Conservation (phyloP, 2,888 invertebrate genomes). For the Piscicola geometra region DNA sequence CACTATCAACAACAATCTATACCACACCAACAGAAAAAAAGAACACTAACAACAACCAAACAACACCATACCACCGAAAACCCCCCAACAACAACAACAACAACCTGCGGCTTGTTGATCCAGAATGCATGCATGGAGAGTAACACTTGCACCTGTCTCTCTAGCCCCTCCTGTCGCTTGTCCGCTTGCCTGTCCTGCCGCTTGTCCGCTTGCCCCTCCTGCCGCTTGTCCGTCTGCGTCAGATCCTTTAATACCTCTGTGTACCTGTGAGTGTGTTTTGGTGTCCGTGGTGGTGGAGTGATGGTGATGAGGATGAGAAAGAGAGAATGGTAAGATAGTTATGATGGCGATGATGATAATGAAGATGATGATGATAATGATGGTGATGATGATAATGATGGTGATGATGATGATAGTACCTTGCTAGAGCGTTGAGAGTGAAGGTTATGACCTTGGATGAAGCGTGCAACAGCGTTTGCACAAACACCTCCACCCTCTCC, state of each 20-base stretch:
- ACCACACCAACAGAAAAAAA: no score
- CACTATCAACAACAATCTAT: no score
- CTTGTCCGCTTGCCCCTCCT: neutral
- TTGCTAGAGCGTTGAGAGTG: no score
- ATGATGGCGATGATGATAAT: slow-evolving; percentile 7
- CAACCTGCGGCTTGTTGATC: slow-evolving; percentile 9
- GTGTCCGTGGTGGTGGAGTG: slow-evolving; percentile 4
- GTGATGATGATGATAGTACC: neutral
- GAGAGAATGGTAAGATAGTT: neutral
- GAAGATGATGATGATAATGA: neutral
- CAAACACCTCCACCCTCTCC: slow-evolving; percentile 1
- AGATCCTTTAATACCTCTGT: neutral
- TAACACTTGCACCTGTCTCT: neutral
- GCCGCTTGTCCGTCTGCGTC: neutral
- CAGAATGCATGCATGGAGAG: slow-evolving; percentile 1
- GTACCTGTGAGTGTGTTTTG: neutral
- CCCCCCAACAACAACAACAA: no score
- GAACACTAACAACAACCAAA: no score
- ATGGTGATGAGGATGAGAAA: neutral
- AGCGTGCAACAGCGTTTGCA: slow-evolving; percentile 2
- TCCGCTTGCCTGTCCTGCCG: neutral
- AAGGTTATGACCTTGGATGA: neutral
- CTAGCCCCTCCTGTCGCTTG: neutral
- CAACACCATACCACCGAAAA: no score
- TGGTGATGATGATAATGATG: neutral